Conservation (phyloP, 92 coral and sea anemone species). For the Metridium senile region DNA sequence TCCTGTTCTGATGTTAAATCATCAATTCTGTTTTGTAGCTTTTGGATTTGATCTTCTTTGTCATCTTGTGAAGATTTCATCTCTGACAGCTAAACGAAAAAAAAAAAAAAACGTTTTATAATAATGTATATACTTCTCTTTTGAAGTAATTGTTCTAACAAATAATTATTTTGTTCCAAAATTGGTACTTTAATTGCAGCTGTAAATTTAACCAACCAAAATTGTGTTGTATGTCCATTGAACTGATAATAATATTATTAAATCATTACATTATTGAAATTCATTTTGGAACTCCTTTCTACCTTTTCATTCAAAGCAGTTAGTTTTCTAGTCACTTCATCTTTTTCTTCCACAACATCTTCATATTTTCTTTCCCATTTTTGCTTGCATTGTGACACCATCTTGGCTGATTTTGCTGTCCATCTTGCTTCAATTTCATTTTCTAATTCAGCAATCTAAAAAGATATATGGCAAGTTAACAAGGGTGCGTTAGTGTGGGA, state of each 20-base stretch:
- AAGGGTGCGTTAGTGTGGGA: not conserved
- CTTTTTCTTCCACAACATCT: conserved; percentile 84
- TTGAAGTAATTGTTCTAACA: too few species aligned
- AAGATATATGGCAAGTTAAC: not conserved
- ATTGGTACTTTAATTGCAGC: too few species aligned
- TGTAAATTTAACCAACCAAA: too few species aligned
- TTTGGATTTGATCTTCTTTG: conserved; percentile 61
- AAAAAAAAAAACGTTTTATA: too few species aligned
- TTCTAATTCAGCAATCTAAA: conserved; percentile 78
- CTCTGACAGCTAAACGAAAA: conserved; percentile 48
- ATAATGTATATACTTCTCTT: too few species aligned
- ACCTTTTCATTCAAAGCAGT: conserved; percentile 79
- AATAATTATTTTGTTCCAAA: too few species aligned
- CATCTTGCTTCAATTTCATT: conserved; percentile 83
- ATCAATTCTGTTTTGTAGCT: conserved; percentile 74
- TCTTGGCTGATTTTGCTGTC: conserved; percentile 84
- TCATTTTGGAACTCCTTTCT: not conserved
- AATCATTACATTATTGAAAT: not conserved
- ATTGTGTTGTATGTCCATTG: too few species aligned
- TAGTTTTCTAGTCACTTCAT: conserved; percentile 57
- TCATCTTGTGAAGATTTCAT: conserved; percentile 62
- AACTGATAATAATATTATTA: too few species aligned
- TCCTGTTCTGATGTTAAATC: conserved; percentile 73
- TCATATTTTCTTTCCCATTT: conserved; percentile 85
- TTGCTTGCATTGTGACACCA: conserved; percentile 86